Conservation (phyloP, 2,888 invertebrate genomes). For the Pelosia muscerda region DNA sequence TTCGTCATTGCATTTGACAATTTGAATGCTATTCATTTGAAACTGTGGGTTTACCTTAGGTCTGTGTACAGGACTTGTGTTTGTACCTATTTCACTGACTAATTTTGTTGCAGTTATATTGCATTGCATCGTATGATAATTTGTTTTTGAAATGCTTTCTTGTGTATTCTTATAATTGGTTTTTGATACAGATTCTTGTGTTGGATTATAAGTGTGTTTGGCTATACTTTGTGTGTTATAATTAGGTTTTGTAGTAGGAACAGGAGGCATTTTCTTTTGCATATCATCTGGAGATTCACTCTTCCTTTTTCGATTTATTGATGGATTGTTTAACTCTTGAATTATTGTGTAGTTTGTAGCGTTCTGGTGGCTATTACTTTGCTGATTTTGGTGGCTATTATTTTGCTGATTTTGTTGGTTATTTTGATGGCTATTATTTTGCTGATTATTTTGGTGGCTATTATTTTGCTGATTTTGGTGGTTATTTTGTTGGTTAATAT, state of each 20-base stretch:
- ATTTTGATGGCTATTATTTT: slow-evolving; percentile 26
- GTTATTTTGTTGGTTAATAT: slow-evolving; percentile 21
- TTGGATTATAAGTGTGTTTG: slow-evolving; percentile 21
- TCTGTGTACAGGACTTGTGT: slow-evolving; percentile 59
- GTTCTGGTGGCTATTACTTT: slow-evolving; percentile 29
- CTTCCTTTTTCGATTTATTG: slow-evolving; percentile 69
- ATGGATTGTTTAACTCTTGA: slow-evolving; percentile 33
- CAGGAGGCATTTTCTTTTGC: slow-evolving; percentile 56
- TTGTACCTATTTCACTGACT: slow-evolving; percentile 56
- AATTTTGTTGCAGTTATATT: slow-evolving; percentile 52
- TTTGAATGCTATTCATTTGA: slow-evolving; percentile 35
- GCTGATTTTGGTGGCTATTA: slow-evolving; percentile 28
- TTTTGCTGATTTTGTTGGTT: slow-evolving; percentile 27
- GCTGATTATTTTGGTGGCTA: slow-evolving; percentile 29
- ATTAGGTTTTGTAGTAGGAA: slow-evolving; percentile 25
- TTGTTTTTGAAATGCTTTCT: slow-evolving; percentile 12
- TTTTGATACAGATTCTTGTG: slow-evolving; percentile 26
- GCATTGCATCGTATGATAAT: slow-evolving; percentile 29
- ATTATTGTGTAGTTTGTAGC: slow-evolving; percentile 30
- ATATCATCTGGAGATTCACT: slow-evolving; percentile 77
- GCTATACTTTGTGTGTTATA: slow-evolving; percentile 38
- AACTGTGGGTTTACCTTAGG: slow-evolving; percentile 41
- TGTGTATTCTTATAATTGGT: slow-evolving; percentile 42
- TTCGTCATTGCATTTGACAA: slow-evolving; percentile 32
- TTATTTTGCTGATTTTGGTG: slow-evolving; percentile 27